Conservation (phyloP, 2,797 vertebrate species). For the Epinephelus awoara region DNA sequence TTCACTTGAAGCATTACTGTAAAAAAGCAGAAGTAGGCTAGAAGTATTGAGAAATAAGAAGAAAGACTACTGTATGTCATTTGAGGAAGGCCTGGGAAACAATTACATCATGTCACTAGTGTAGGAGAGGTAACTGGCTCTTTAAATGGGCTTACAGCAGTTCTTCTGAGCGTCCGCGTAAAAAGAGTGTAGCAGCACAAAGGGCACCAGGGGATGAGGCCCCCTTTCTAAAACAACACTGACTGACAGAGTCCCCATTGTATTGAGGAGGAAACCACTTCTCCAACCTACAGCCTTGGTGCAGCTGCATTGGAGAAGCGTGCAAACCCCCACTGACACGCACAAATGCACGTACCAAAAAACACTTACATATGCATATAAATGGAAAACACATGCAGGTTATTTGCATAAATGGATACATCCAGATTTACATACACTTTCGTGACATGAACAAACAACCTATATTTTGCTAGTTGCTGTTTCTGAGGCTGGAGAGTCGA, state of each 20-base stretch:
- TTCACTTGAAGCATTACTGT: neutral
- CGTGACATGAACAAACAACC: neutral
- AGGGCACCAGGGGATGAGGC: constrained; percentile 80
- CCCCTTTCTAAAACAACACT: constrained; percentile 85
- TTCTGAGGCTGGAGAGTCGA: neutral
- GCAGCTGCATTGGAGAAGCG: constrained; percentile 75
- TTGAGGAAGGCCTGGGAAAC: constrained; percentile 10
- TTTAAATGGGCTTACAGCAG: constrained; percentile 50
- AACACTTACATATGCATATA: constrained; percentile 31
- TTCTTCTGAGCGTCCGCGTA: constrained; percentile 39
- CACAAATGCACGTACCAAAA: constrained; percentile 36
- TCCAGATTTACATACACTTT: constrained; percentile 14
- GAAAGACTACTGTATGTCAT: neutral
- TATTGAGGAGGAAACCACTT: constrained; percentile 82
- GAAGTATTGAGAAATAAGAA: constrained; percentile 3
- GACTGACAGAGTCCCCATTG: constrained; percentile 85
- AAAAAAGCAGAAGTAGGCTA: constrained; percentile 25
- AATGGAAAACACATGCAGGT: constrained; percentile 46
- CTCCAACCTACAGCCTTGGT: constrained; percentile 70
- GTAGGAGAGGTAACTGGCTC: constrained; percentile 17
- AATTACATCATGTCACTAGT: constrained; percentile 30
- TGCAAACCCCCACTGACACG: constrained; percentile 52
- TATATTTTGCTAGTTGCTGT: neutral
- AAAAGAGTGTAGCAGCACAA: constrained; percentile 72
- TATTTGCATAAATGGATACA: constrained; percentile 19